Percentiles rank a stretch among this genome's conserved stretches.
phyloP scores from a whole-genome alignment of 2,113 vertebrate genomes.

The Peromyscus polionotus region DNA sequence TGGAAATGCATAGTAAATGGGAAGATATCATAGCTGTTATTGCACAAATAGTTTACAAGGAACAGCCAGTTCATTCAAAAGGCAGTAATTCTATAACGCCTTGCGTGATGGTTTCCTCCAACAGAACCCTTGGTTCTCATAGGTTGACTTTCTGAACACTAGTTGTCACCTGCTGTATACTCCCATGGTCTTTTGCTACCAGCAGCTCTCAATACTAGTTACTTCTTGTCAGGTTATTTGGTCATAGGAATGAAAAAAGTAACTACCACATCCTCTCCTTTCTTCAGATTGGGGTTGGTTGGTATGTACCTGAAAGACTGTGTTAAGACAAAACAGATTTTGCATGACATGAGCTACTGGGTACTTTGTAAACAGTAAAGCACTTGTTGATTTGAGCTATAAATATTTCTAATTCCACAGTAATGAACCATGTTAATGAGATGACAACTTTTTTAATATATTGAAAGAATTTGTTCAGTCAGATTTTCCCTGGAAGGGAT shows the following conservation, averaged over 20 bases:
- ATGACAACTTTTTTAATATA: background rate
- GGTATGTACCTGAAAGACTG: background rate
- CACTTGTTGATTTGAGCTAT: background rate
- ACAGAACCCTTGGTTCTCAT: too few species aligned
- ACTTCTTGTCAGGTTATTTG: background rate
- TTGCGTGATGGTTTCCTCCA: too few species aligned
- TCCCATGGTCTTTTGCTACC: too few species aligned
- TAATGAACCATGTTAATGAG: slow-evolving; percentile 28
- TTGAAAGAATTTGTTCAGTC: slow-evolving; percentile 35
- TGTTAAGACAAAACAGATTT: background rate
- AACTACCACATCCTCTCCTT: background rate
- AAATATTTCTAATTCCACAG: slow-evolving; percentile 1
- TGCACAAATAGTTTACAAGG: too few species aligned
- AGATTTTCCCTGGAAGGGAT: background rate
- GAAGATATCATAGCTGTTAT: too few species aligned
- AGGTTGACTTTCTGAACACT: too few species aligned
- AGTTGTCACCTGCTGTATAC: too few species aligned
- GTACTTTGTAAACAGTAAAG: slow-evolving; percentile 10
- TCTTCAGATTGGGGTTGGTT: background rate
- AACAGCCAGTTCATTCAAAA: too few species aligned
- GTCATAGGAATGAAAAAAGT: background rate
- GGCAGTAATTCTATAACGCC: too few species aligned
- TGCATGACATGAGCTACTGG: background rate
- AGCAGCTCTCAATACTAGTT: too few species aligned
- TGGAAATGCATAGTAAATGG: too few species aligned